Evolutionary conservation across 2,797 vertebrate species (phyloP), one percentile per base, ranked within the genome.

Genomic region (Melanotaenia nigrans): DNA sequence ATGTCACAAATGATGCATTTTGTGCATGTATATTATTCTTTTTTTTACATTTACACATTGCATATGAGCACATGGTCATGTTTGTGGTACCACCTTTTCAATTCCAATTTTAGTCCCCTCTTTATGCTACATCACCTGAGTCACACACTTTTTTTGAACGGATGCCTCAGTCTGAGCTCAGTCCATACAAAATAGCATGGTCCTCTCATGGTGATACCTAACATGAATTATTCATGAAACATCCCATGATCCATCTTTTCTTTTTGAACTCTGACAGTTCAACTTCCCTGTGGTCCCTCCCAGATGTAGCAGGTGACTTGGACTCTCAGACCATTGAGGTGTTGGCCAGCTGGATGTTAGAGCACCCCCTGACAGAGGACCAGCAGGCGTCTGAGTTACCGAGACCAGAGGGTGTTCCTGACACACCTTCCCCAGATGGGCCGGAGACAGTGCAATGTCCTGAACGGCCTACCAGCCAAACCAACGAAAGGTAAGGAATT

Each of bases 271-370:
- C 73, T 85, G 78, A 83, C 71, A 65, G 63, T 86, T 75, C 24
- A 75, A 58, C 62, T 71, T 78, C 73, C 67, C 49, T 88, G 77
- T 85, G 77, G 72, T 87, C 67, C 78, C 60, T 75, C 47, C 35
- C 80, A 95, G 95, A 94, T 75, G 93, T 95, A 67, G 87, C 93
- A 30, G 94, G 94, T 61, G 94, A 96, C 84, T 82, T 94, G 82
- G 94, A 95, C 73, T 93, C 94, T 33, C 94, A 92, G 33, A 93
- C 93, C 73, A 95, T 95, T 1, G 95, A 95, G 83, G 90, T 94
- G 59, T 81, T 96, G 83, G 95, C 95, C 57, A 95, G 94, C 86
- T 96, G 95, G 95, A 96, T 96, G 95, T 83, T 96, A 18, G 95
- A 96, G 81, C 95, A 96, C 83, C 95, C 94, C 0, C 78, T 95